These are phyloP conservation scores for Hypselothyrea guttata DNA, from an alignment of 2,888 invertebrate species.

Conservation along the genomic window DNA sequence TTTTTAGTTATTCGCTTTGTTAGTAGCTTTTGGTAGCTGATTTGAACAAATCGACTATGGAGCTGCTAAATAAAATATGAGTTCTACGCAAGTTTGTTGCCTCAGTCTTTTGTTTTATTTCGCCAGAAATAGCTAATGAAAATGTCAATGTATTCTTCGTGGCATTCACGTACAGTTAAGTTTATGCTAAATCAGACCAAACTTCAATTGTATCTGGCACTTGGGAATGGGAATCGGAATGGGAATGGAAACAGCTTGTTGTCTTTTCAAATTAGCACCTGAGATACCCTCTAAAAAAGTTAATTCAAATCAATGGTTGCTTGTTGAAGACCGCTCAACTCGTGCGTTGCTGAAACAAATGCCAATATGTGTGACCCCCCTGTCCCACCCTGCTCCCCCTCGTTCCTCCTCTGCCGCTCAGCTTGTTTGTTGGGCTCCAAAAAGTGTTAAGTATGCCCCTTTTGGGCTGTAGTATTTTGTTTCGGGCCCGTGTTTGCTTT, in stretches of 20 bases:
- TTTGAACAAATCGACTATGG: slow-evolving; percentile 23
- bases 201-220: slow-evolving; percentile 19
- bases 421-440: slow-evolving; percentile 75
- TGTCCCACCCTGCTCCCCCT: slow-evolving; percentile 10
- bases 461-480: slow-evolving; percentile 19
- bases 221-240: slow-evolving; percentile 36
- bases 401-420: not conserved
- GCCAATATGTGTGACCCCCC: slow-evolving; percentile 51
- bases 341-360: slow-evolving; percentile 75
- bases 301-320: slow-evolving; percentile 78
- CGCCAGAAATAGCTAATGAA: slow-evolving; percentile 25
- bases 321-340: slow-evolving; percentile 65
- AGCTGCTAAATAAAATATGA: slow-evolving; percentile 71
- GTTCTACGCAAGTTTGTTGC: slow-evolving; percentile 68
- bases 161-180: slow-evolving; percentile 21
- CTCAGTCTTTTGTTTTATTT: slow-evolving; percentile 64
- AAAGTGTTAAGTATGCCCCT: slow-evolving; percentile 74
- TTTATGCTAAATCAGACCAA: slow-evolving; percentile 63
- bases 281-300: slow-evolving; percentile 32
- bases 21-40: slow-evolving; percentile 21
- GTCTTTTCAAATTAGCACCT: slow-evolving; percentile 66
- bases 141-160: slow-evolving; percentile 68
- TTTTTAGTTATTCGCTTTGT: slow-evolving; percentile 50
- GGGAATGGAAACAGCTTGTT: slow-evolving; percentile 46
- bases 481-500: slow-evolving; percentile 54